Evolutionary conservation across 2,113 vertebrate genomes (phyloP).

Genomic region (Emydura subglobosa): DNA sequence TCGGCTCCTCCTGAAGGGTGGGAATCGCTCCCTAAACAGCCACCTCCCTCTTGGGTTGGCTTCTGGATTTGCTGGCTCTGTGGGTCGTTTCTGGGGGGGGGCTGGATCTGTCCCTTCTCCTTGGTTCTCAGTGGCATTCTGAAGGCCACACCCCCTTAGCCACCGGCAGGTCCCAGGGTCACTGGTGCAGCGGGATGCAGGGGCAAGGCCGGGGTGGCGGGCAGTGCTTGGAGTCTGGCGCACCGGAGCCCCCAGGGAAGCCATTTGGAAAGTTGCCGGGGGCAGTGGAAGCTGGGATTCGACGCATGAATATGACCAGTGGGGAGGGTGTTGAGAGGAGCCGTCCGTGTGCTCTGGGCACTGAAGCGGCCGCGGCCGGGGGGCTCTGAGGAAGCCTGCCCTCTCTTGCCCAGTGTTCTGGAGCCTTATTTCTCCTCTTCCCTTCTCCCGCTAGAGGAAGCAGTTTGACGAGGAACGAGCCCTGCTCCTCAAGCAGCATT

Average conservation of each 20-base stretch:
- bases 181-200: neutral
- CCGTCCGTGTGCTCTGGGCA: too few species aligned
- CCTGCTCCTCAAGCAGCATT: slow-evolving; percentile 75
- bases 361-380: neutral
- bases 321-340: neutral
- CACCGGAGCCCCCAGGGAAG: neutral
- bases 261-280: too few species aligned
- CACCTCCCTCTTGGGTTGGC: neutral
- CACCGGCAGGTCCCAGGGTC: neutral
- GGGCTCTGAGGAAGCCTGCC: neutral
- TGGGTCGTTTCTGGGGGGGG: neutral
- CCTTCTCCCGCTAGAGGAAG: slow-evolving; percentile 58
- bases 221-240: neutral
- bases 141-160: neutral
- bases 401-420: neutral
- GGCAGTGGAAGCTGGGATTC: too few species aligned
- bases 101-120: neutral
- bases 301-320: too few species aligned
- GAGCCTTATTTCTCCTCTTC: neutral
- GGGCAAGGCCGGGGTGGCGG: neutral
- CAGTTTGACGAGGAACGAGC: slow-evolving; percentile 82
- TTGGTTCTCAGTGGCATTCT: neutral
- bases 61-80: too few species aligned
- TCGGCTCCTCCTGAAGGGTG: too few species aligned
- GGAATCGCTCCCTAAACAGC: neutral